Base-by-base conservation (phyloP, 1,140 invertebrate genomes). In the Bombus pascuorum region DNA sequence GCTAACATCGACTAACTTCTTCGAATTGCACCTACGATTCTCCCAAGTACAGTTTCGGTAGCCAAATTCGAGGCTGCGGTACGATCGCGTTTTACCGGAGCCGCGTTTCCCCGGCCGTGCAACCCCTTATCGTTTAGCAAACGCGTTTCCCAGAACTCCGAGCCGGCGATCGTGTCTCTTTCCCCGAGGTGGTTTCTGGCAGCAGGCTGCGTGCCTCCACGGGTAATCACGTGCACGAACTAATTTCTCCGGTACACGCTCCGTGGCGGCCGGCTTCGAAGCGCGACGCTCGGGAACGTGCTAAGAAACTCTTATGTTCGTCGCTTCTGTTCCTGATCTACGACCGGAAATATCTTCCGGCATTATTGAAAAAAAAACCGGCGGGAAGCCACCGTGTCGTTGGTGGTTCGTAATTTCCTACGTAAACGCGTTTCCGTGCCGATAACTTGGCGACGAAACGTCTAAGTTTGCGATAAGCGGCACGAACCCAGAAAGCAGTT, bases 221-320 rank as follows among this genome's bases (percentile, higher is more conserved):
- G 87, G 85, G 85, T 89, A 92, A 93, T 93, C 92, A 93, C 92
- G 91, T 88, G 90, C 91, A 81, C 87, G 70, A 89, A 91, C 92
- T 93, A 92, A 93, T 93, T 92, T 92, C 89, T 91, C 83, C 76
- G 87, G 62, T 84, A 85, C 89, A 88, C 86, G 89, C 88, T 91
- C 65, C 85, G 83, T 86, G 85, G 85, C 72, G 86, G 87, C 79
- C 88, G 74, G 59, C 83, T 68, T 72, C 86, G 72, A 62, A 59
- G 25, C 80, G 53, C 70, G 70, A 68, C 65, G 68, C 37, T 57
- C 74, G 47, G 59, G 57, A 85, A 91, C 89, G 89, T 91, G 90
- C 90, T 82, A 73, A 86, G 90, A 90, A 91, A 91, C 77, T 83
- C 84, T 87, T 88, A 91, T 81, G 66, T 81, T 62, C 34, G 47